Base-by-base conservation (phyloP, 2,797 vertebrate species). In the Rachycentron canadum region DNA sequence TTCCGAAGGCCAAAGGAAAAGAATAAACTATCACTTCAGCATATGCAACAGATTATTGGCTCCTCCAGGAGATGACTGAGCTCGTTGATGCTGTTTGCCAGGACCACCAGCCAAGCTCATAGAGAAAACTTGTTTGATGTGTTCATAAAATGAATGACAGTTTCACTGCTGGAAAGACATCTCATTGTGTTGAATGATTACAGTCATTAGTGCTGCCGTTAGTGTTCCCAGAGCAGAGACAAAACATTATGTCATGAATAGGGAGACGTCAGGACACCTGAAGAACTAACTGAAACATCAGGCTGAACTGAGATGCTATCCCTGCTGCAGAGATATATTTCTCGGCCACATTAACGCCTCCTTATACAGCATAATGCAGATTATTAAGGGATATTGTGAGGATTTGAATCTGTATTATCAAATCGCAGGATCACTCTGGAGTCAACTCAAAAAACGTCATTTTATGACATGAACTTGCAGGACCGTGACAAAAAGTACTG, bases 101-200 rank as follows among this genome's bases (percentile, higher is more conserved):
- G 79, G 89, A 90, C 90, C 86, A 90, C 88, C 78, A 88, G 87
- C 77, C 80, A 83, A 62, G 84, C 66, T 86, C 81, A 64, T 57
- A 68, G 76, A 80, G 73, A 86, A 75, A 71, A 69, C 34, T 26
- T 86, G 58, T 86, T 88, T 85, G 75, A 85, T 81, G 68, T 87
- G 80, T 88, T 89, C 76, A 83, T 88, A 84, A 84, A 85, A 84
- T 82, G 68, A 90, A 87, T 90, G 88, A 89, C 86, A 90, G 89
- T 84, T 86, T 91, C 74, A 88, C 84, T 86, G 81, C 68, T 87
- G 86, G 84, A 86, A 79, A 76, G 73, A 86, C 73, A 88, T 85
- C 70, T 86, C 50, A 79, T 82, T 80, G 82, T 82, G 74, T 72
- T 82, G 81, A 90, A 81, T 82, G 84, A 88, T 77, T 89, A 88